phyloP scores from a whole-genome alignment of 2,113 vertebrate species.

The Daboia siamensis region DNA sequence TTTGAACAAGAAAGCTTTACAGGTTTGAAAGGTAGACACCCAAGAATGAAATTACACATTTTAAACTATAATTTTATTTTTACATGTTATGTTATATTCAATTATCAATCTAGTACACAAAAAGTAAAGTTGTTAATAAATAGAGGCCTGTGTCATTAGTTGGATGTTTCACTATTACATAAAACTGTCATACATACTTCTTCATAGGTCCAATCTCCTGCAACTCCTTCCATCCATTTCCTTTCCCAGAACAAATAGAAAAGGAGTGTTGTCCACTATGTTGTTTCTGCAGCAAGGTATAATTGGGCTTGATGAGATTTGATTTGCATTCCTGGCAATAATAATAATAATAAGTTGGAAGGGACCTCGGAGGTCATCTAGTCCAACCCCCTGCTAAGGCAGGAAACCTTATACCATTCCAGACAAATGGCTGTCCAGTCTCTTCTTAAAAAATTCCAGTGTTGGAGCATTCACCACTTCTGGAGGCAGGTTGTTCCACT shows the following conservation, averaged over 20 bases:
- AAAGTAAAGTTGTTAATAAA: background rate
- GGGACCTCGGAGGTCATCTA: no score
- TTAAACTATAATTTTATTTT: background rate
- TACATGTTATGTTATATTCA: background rate
- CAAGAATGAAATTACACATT: background rate
- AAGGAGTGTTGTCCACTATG: slow-evolving; percentile 74
- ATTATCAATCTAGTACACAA: background rate
- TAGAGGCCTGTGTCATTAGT: background rate
- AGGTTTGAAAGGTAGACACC: background rate
- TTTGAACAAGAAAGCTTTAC: background rate
- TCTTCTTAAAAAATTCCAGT: no score
- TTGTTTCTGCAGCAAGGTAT: slow-evolving; percentile 79
- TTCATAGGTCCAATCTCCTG: slow-evolving; percentile 73
- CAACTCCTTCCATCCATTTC: slow-evolving; percentile 77
- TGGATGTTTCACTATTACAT: background rate
- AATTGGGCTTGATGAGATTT: slow-evolving; percentile 66
- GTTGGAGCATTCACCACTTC: no score
- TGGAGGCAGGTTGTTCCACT: no score
- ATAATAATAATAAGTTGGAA: no score
- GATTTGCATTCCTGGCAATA: slow-evolving; percentile 59
- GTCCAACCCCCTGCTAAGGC: no score
- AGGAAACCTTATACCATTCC: no score
- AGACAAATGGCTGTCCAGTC: no score
- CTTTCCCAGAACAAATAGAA: slow-evolving; percentile 72
- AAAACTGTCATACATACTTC: slow-evolving; percentile 71